Evolutionary conservation across 2,888 invertebrate genomes (phyloP), one percentile per base, ranked within the genome.

Genomic region (Mimas tiliae): DNA sequence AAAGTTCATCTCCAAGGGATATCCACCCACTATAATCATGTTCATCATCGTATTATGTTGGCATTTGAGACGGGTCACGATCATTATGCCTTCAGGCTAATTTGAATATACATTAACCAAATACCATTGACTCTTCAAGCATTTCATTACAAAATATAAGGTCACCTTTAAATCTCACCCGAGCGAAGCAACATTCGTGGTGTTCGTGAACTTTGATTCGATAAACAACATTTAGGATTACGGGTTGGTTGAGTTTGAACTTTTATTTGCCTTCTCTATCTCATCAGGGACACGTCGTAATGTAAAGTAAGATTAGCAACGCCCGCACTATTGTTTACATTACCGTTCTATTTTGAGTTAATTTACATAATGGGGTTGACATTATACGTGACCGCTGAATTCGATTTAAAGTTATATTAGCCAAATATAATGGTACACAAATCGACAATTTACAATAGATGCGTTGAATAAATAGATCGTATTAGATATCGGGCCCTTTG

Each of bases 11-110:
- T 68, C 66, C 70, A 67, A 66, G 63, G 64, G 67, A 69, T 68
- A 66, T 70, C 69, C 65, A 68, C 53, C 58, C 33, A 48, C 50
- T 62, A 58, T 64, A 62, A 64, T 70, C 66, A 74, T n/a, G n/a
- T n/a, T n/a, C n/a, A n/a, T n/a, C n/a, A n/a, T n/a, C n/a, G 70
- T 70, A 74, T 66, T 68, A 68, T 70, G 67, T 77, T 78, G 75
- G 69, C 77, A 79, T 84, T 83, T 81, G 68, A 74, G 70, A 69
- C 74, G 68, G 71, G 74, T 74, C 81, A 81, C 79, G 80, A 74
- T 71, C 70, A 67, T 72, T 62, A 69, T 67, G 70, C 67, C 69
- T 74, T 70, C 67, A 68, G 70, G 71, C 65, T 68, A 74, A 68
- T 73, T 71, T 68, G 67, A 71, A 71, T 68, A 69, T 64, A 63